Evolutionary conservation across 2,113 vertebrate species (phyloP).

Genomic region (Phalacrocorax brasilianus): DNA sequence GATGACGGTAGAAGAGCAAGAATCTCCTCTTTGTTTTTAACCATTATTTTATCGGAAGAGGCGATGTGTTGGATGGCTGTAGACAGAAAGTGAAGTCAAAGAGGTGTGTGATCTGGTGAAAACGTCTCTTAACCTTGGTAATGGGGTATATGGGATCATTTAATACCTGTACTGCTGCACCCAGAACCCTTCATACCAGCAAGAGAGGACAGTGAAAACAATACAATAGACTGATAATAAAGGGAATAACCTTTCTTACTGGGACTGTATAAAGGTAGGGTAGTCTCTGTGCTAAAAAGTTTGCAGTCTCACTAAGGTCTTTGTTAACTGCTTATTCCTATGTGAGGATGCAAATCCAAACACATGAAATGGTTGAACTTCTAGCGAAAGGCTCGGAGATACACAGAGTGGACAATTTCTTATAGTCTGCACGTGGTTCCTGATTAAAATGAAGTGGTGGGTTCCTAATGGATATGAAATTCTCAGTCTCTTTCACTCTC

Average conservation of each 20-base stretch:
- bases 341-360: neutral
- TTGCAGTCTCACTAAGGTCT: neutral
- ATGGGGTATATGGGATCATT: neutral
- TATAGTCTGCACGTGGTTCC: neutral
- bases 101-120: neutral
- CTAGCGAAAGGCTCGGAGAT: neutral
- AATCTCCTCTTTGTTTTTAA: neutral
- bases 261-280: neutral
- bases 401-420: neutral
- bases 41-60: neutral
- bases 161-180: neutral
- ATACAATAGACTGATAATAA: neutral
- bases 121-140: neutral
- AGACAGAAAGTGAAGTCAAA: neutral
- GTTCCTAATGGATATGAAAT: neutral
- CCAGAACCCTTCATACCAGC: neutral
- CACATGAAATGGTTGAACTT: neutral
- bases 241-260: neutral
- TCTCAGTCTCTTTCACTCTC: neutral
- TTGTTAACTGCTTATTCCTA: neutral
- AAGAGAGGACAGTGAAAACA: neutral
- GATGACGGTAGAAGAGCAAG: neutral
- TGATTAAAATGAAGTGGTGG: neutral
- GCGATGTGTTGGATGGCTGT: neutral
- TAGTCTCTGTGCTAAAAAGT: neutral